Percentiles rank a stretch among this genome's conserved stretches.
Evolutionary conservation across 2,888 invertebrate genomes (phyloP).

Genomic region (Pachycephus smyrnensis): DNA sequence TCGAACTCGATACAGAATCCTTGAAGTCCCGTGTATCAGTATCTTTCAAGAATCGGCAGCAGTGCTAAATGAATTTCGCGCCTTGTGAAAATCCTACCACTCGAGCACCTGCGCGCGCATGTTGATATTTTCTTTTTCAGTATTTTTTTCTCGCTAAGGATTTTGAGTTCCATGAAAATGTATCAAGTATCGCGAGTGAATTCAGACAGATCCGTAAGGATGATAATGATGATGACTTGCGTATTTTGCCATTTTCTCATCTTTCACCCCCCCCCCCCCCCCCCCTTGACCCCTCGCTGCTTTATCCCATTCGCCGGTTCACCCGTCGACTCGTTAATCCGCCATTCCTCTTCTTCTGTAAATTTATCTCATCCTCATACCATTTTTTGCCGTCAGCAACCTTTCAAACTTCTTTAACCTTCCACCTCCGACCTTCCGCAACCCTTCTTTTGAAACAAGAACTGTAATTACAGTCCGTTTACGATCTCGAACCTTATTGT

Average conservation of each 20-base stretch:
- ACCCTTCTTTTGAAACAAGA: background rate
- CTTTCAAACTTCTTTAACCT: background rate
- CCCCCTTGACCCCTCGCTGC: background rate
- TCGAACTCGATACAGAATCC: background rate
- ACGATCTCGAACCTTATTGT: slow-evolving; percentile 1
- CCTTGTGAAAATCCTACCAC: background rate
- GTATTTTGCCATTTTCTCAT: background rate
- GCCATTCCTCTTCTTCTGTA: background rate
- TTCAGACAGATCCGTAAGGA: too few species aligned
- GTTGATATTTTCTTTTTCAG: background rate
- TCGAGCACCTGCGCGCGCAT: background rate
- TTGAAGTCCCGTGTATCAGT: background rate
- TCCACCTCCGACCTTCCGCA: background rate
- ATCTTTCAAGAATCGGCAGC: background rate
- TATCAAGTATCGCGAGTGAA: background rate
- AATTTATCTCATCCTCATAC: background rate
- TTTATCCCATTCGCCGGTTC: background rate
- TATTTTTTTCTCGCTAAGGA: background rate
- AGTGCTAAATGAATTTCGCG: background rate
- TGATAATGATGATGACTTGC: background rate
- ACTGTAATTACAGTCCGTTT: background rate
- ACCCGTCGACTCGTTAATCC: too few species aligned
- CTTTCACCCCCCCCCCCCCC: background rate
- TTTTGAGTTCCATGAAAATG: background rate
- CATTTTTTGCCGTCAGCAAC: background rate